Evolutionary conservation across 2,113 vertebrate genomes (phyloP).

Genomic region (Orcinus orca): DNA sequence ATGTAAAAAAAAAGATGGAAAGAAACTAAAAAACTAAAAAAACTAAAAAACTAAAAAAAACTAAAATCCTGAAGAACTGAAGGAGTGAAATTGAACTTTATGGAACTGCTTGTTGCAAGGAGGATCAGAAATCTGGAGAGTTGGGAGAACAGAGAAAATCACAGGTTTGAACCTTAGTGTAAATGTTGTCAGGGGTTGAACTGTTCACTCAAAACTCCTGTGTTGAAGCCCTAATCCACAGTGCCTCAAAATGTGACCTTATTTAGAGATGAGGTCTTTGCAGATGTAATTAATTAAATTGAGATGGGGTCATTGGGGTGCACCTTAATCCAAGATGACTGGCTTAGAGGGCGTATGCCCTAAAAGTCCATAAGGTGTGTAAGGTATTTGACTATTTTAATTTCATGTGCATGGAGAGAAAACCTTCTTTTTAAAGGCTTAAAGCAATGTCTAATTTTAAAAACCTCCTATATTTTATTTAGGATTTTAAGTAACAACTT

Average conservation of each 20-base stretch:
- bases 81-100: neutral
- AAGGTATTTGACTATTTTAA: neutral
- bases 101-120: neutral
- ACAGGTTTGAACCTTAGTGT: neutral
- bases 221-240: neutral
- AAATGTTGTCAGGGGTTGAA: neutral
- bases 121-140: neutral
- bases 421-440: neutral
- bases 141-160: neutral
- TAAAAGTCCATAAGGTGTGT: neutral
- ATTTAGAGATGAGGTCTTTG: neutral
- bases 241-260: neutral
- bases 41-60: neutral
- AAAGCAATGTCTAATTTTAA: neutral
- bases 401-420: neutral
- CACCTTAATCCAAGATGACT: neutral
- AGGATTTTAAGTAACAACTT: neutral
- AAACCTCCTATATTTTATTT: neutral
- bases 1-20: neutral
- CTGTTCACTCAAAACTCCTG: neutral
- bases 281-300: neutral
- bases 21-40: neutral
- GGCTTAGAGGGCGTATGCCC: neutral
- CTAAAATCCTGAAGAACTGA: neutral
- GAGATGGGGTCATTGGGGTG: too few relatives aligned